phyloP scores from a whole-genome alignment of 2,888 invertebrate species.

The Drosophila acutilabella region DNA sequence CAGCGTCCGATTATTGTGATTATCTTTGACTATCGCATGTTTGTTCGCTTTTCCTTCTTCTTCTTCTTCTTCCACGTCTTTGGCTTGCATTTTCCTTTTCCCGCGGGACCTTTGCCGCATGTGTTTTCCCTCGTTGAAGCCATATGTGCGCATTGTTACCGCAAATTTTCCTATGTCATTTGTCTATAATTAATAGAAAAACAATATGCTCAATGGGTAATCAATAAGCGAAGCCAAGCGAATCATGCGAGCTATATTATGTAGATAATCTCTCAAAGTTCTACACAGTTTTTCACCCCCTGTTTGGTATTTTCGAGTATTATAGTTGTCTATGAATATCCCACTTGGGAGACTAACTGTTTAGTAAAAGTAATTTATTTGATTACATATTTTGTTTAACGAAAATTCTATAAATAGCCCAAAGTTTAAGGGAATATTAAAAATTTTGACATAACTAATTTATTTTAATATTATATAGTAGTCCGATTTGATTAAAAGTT shows the following conservation, averaged over 20 bases:
- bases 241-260: neutral
- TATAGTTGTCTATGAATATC: neutral
- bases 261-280: neutral
- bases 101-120: conserved; percentile 65
- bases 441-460: no score
- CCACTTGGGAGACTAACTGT: neutral
- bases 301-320: neutral
- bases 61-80: no score
- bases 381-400: no score
- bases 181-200: conserved; percentile 76
- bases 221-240: conserved; percentile 37
- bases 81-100: conserved; percentile 49
- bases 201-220: conserved; percentile 75
- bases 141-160: conserved; percentile 73
- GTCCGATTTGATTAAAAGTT: no score
- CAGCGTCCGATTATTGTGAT: conserved; percentile 82
- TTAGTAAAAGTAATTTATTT: no score
- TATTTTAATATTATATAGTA: no score
- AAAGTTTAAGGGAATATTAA: no score
- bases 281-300: neutral
- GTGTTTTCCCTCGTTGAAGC: conserved; percentile 61
- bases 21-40: conserved; percentile 73
- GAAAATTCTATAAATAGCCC: no score
- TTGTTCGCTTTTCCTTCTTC: conserved; percentile 17
- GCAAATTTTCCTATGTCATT: conserved; percentile 57